phyloP scores from a whole-genome alignment of 2,113 vertebrate genomes.

The Galbula dea region DNA sequence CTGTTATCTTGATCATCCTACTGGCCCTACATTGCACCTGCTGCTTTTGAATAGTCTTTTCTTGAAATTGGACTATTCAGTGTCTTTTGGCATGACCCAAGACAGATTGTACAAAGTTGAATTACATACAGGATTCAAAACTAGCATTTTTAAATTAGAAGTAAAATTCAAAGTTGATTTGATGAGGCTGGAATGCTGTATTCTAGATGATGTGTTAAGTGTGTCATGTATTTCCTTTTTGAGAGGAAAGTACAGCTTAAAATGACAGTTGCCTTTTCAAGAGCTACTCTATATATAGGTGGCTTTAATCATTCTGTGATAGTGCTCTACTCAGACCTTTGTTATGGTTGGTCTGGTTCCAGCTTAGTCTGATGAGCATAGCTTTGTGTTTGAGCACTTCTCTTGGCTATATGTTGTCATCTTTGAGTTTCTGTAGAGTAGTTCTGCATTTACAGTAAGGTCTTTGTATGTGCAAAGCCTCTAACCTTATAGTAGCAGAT shows the following conservation, averaged over 20 bases:
- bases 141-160: neutral
- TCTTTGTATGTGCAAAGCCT: neutral
- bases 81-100: neutral
- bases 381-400: neutral
- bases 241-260: neutral
- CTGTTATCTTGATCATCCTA: neutral
- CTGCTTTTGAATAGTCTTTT: neutral
- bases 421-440: neutral
- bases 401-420: neutral
- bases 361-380: neutral
- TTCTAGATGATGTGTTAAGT: neutral
- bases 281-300: neutral
- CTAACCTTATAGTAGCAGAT: neutral
- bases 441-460: neutral
- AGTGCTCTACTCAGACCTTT: neutral
- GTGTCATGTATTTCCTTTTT: neutral
- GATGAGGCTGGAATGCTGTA: neutral
- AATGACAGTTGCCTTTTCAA: neutral
- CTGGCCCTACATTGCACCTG: neutral
- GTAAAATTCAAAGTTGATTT: neutral
- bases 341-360: neutral
- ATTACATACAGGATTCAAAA: neutral
- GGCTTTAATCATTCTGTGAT: neutral
- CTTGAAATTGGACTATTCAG: neutral
- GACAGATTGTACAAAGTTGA: neutral